Evolutionary conservation across 2,888 invertebrate genomes (phyloP).

Genomic region (Syrista parreyssii): DNA sequence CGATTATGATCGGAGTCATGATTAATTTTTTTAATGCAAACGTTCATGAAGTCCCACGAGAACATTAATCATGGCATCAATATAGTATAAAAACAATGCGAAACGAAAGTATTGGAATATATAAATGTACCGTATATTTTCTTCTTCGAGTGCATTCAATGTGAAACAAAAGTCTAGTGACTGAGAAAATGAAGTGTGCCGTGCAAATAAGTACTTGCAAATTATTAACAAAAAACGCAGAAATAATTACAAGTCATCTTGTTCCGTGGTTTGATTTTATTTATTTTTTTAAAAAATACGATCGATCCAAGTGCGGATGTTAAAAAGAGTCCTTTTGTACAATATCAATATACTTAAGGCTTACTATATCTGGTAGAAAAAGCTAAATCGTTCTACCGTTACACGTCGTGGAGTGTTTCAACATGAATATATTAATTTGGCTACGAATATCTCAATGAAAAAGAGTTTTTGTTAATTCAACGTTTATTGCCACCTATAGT

Average conservation of each 20-base stretch:
- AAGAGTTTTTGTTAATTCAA: background rate
- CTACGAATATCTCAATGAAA: background rate
- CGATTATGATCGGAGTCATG: background rate
- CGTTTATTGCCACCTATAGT: background rate
- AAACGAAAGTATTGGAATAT: background rate
- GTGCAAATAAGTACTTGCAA: background rate
- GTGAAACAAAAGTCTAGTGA: background rate
- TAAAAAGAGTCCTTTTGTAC: conserved; percentile 8
- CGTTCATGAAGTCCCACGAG: background rate
- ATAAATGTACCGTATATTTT: background rate
- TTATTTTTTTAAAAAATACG: conserved; percentile 13
- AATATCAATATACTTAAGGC: conserved; percentile 15
- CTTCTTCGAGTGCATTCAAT: background rate
- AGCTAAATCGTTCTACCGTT: conserved; percentile 10
- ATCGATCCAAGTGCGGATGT: background rate
- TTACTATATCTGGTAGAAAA: conserved; percentile 5
- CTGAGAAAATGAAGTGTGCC: background rate
- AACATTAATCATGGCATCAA: background rate
- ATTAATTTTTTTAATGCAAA: background rate
- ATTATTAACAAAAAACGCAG: background rate
- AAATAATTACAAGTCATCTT: background rate
- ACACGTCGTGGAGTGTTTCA: background rate
- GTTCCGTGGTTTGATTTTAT: conserved; percentile 3
- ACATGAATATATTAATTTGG: background rate
- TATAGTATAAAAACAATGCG: no score